Evolutionary conservation across 2,797 vertebrate genomes (phyloP).

Genomic region (Hypotaenidia philippensis): DNA sequence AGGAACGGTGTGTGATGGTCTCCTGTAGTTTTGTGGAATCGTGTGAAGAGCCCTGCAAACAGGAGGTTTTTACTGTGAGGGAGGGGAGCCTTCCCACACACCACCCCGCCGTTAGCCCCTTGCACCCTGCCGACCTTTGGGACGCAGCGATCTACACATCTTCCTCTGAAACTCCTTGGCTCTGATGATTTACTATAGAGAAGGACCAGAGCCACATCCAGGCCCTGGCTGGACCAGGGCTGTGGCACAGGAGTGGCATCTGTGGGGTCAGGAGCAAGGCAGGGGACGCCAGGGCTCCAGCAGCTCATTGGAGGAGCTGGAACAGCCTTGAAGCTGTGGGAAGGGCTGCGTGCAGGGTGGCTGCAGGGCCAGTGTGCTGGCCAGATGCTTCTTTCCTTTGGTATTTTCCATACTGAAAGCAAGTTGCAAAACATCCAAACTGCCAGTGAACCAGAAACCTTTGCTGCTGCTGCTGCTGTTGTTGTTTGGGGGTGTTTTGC

Average conservation of each 20-base stretch:
- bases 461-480: neutral
- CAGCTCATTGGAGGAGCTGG: neutral
- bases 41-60: neutral
- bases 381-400: neutral
- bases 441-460: neutral
- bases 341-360: neutral
- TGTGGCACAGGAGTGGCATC: neutral
- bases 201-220: fast-evolving
- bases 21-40: neutral
- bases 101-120: too few relatives aligned
- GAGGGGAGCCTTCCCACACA: too few relatives aligned
- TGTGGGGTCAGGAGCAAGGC: fast-evolving
- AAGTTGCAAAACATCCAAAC: neutral
- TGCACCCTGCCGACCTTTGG: neutral
- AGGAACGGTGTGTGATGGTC: too few relatives aligned
- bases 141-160: too few relatives aligned
- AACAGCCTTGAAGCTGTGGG: fast-evolving
- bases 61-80: neutral
- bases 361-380: fast-evolving
- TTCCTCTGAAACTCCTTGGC: neutral
- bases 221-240: neutral
- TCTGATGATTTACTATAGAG: neutral
- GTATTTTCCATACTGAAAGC: neutral
- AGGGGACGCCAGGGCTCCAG: neutral
- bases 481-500: neutral